Evolutionary conservation across 1,140 invertebrate species (phyloP).

Genomic region (Drosophila dunni): DNA sequence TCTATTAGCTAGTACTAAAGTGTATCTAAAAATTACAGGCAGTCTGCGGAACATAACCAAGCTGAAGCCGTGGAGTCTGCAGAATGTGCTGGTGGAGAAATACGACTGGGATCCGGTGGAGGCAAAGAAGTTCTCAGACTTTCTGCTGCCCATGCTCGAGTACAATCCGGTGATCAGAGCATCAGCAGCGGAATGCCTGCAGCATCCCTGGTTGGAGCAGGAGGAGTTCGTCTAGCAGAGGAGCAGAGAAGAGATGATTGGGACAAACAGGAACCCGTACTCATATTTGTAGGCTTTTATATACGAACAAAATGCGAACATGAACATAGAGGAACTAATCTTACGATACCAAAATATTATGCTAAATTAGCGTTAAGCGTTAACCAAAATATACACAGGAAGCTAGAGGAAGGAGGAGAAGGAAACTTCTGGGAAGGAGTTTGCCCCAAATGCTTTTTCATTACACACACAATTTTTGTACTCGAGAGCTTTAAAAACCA

Average conservation of each 20-base stretch:
- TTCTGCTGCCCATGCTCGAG: conserved; percentile 97
- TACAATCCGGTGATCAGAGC: conserved; percentile 96
- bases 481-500: conserved; percentile 78
- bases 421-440: conserved; percentile 27
- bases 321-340: conserved; percentile 45
- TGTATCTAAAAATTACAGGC: conserved; percentile 85
- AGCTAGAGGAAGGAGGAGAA: conserved; percentile 18
- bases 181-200: conserved; percentile 96
- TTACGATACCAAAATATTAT: conserved; percentile 42
- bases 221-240: conserved; percentile 77
- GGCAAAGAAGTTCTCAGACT: conserved; percentile 95
- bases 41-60: conserved; percentile 96
- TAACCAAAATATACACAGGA: conserved; percentile 25
- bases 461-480: conserved; percentile 74
- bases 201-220: conserved; percentile 96
- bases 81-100: conserved; percentile 96
- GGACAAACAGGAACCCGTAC: conserved; percentile 28
- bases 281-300: conserved; percentile 52
- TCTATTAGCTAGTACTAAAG: background rate
- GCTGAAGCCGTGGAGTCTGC: conserved; percentile 96
- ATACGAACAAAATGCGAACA: conserved; percentile 25
- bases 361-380: conserved; percentile 40
- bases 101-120: conserved; percentile 96
- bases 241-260: conserved; percentile 4
- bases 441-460: conserved; percentile 75